A percentile compares a stretch with the other conserved stretches of the same genome.
These are phyloP conservation scores for Colletes latitarsis DNA, from an alignment of 1,140 invertebrate genomes.

Conservation along the genomic window DNA sequence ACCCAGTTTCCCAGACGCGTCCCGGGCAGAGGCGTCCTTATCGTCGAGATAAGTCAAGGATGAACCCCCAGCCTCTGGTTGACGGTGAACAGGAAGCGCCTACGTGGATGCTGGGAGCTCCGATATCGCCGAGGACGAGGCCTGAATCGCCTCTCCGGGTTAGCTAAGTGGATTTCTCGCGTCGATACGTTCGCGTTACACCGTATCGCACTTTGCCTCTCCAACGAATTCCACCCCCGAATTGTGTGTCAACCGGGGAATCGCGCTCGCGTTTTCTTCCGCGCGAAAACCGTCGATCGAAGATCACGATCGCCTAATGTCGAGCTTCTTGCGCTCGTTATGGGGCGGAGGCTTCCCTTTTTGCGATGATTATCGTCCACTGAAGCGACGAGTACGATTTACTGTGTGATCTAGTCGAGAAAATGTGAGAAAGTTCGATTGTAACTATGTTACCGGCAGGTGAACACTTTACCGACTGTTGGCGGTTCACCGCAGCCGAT, in stretches of 20 bases:
- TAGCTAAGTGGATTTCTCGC: slow-evolving; percentile 76
- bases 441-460: no score
- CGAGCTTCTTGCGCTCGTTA: no score
- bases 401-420: no score
- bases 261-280: slow-evolving; percentile 36
- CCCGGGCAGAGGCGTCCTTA: slow-evolving; percentile 2
- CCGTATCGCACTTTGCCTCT: slow-evolving; percentile 74
- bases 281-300: no score
- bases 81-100: slow-evolving; percentile 31
- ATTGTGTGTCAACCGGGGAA: slow-evolving; percentile 71
- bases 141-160: slow-evolving; percentile 65
- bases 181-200: slow-evolving; percentile 75
- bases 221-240: slow-evolving; percentile 65
- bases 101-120: slow-evolving; percentile 28
- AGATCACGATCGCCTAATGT: no score
- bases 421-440: no score
- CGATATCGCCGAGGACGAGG: slow-evolving; percentile 31
- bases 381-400: no score
- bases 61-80: slow-evolving; percentile 29
- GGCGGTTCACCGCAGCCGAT: no score
- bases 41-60: slow-evolving; percentile 36
- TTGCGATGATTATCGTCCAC: no score
- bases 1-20: slow-evolving; percentile 14
- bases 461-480: no score
- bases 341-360: no score